Percentiles rank a stretch among this genome's conserved stretches.
Conservation (phyloP, 2,113 vertebrate species). For the Nerophis lumbriciformis region DNA sequence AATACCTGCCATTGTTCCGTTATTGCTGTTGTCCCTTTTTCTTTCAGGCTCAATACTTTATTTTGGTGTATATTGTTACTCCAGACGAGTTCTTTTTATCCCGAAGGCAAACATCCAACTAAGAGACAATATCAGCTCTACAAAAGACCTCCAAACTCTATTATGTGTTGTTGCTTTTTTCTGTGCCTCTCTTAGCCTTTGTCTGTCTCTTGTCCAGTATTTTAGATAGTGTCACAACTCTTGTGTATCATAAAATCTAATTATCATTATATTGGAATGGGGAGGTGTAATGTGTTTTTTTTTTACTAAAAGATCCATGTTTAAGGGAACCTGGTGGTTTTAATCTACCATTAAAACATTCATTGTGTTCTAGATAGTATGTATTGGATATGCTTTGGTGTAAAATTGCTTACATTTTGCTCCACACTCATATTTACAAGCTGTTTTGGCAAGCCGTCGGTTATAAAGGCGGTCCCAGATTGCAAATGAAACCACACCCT, state of each 20-base stretch:
- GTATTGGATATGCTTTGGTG: too few species aligned
- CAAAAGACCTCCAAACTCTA: constrained; percentile 74
- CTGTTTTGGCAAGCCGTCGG: too few species aligned
- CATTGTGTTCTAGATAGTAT: too few species aligned
- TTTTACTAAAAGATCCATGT: too few species aligned
- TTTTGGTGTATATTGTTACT: constrained; percentile 81
- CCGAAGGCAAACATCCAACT: constrained; percentile 74
- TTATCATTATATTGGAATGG: constrained; percentile 40
- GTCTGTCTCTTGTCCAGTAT: constrained; percentile 38
- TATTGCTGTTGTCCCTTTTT: constrained; percentile 78
- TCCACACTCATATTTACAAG: too few species aligned
- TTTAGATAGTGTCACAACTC: constrained; percentile 42
- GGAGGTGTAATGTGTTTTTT: constrained; percentile 40
- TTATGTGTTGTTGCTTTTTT: constrained; percentile 42
- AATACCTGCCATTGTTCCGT: constrained; percentile 74
- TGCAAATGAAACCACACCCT: too few species aligned
- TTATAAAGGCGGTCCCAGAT: too few species aligned
- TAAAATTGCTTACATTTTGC: too few species aligned
- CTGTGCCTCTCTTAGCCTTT: constrained; percentile 17
- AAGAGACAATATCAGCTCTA: constrained; percentile 72
- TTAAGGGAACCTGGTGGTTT: too few species aligned
- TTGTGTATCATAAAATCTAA: constrained; percentile 32
- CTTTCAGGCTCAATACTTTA: constrained; percentile 76
- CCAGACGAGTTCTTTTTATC: constrained; percentile 67
- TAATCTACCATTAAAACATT: too few species aligned